A percentile compares a stretch with the other conserved stretches of the same genome.
Evolutionary conservation across 1,140 invertebrate species (phyloP).

Genomic region (Tribolium castaneum): DNA sequence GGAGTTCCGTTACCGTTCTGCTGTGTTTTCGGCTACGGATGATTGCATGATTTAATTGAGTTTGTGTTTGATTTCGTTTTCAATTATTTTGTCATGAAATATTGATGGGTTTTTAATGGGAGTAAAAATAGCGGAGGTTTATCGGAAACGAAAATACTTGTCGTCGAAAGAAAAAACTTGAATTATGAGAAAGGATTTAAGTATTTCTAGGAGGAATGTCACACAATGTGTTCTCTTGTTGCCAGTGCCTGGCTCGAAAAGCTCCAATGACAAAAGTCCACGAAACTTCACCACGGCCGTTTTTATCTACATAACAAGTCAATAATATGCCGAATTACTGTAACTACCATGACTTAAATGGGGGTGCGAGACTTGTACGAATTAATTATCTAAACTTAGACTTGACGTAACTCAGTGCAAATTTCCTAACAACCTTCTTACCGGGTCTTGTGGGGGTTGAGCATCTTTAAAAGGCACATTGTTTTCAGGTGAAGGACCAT

Average conservation of each 20-base stretch:
- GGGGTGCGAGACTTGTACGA: neutral
- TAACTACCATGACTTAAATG: constrained; percentile 33
- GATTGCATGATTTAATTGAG: neutral
- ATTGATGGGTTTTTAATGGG: constrained; percentile 23
- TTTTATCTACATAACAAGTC: constrained; percentile 39
- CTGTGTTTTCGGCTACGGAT: constrained; percentile 2
- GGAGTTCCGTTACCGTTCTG: constrained; percentile 2
- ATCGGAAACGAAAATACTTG: constrained; percentile 32
- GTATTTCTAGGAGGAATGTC: constrained; percentile 44
- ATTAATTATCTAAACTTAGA: constrained; percentile 22
- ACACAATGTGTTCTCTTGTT: constrained; percentile 44
- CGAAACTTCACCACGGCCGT: constrained; percentile 28
- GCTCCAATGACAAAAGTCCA: constrained; percentile 43
- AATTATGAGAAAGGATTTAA: constrained; percentile 39
- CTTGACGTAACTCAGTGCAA: constrained; percentile 3
- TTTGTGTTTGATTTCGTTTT: neutral
- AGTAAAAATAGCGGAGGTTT: neutral
- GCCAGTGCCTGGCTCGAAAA: constrained; percentile 49
- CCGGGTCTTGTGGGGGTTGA: constrained; percentile 39
- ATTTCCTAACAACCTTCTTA: constrained; percentile 17
- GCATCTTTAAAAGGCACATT: constrained; percentile 41
- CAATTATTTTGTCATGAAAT: constrained; percentile 16
- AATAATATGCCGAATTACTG: constrained; percentile 32
- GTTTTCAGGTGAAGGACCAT: constrained; percentile 45
- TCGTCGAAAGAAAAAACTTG: constrained; percentile 27